A percentile compares a stretch with the other conserved stretches of the same genome.
Conservation (phyloP, 2,113 vertebrate genomes). For the Paradoxurus hermaphroditus region DNA sequence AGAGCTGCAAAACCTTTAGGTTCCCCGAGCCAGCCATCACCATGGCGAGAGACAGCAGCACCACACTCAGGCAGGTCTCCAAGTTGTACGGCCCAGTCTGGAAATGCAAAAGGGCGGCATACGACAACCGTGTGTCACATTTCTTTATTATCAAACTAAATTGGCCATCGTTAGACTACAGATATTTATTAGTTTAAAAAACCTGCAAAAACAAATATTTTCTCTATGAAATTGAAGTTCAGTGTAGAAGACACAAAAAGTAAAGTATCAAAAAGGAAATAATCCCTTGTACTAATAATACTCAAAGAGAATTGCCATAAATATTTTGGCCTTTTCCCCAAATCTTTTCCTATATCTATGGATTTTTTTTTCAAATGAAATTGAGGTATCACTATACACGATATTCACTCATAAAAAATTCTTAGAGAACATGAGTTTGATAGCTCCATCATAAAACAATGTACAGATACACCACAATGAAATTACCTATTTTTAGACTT, state of each 20-base stretch:
- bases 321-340: background rate
- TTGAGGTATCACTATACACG: background rate
- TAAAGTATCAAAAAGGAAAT: background rate
- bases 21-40: conserved; percentile 98
- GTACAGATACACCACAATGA: background rate
- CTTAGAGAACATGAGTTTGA: background rate
- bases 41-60: conserved; percentile 94
- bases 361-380: background rate
- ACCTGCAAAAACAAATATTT: background rate
- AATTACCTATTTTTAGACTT: background rate
- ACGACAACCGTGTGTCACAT: background rate
- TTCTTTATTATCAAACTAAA: background rate
- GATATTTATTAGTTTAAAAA: background rate
- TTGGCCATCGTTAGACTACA: background rate
- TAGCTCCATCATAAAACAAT: background rate
- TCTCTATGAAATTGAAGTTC: background rate
- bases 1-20: conserved; percentile 95
- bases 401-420: background rate
- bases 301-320: background rate
- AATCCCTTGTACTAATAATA: background rate
- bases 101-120: background rate
- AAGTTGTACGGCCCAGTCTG: conserved; percentile 96
- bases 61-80: conserved; percentile 94
- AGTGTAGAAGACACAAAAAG: background rate
- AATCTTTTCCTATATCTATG: background rate